Conservation (phyloP, 2,888 invertebrate genomes). For the Hydrotaea cyrtoneurina region DNA sequence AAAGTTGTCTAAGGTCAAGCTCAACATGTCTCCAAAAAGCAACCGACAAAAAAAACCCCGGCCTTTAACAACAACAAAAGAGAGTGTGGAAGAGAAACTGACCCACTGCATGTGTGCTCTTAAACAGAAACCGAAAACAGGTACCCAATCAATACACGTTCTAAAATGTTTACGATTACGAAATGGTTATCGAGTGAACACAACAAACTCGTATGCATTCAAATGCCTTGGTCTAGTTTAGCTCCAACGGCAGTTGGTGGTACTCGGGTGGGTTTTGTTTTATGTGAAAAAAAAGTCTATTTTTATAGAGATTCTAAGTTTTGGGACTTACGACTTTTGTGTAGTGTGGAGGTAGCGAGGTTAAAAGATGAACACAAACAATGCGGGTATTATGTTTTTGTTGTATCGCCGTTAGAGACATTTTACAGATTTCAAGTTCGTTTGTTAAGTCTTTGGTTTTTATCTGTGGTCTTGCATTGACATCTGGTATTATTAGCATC, state of each 20-base stretch:
- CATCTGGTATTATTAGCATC: not conserved
- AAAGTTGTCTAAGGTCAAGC: conserved; percentile 61
- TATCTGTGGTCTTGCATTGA: not conserved
- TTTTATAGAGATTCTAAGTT: too few relatives aligned
- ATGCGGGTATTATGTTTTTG: too few relatives aligned
- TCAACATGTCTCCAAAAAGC: conserved; percentile 40
- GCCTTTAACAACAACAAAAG: conserved; percentile 2
- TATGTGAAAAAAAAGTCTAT: too few relatives aligned
- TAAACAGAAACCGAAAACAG: not conserved
- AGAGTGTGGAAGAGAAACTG: not conserved
- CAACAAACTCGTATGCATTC: not conserved
- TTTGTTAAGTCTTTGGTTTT: conserved; percentile 10
- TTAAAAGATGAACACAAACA: too few relatives aligned
- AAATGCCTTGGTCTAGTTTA: conserved; percentile 23
- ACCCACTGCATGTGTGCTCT: not conserved
- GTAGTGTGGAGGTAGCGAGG: too few relatives aligned
- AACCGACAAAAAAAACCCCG: conserved; percentile 17
- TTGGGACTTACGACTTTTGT: too few relatives aligned
- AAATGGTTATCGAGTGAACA: not conserved
- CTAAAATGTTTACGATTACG: conserved; percentile 1
- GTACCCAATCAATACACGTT: not conserved
- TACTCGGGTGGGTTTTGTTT: too few relatives aligned
- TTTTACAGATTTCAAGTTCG: not conserved
- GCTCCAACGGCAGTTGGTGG: not conserved
- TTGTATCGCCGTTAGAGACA: too few relatives aligned